Evolutionary conservation across 1,140 invertebrate genomes (phyloP).

Genomic region (Bombus pyrosoma): DNA sequence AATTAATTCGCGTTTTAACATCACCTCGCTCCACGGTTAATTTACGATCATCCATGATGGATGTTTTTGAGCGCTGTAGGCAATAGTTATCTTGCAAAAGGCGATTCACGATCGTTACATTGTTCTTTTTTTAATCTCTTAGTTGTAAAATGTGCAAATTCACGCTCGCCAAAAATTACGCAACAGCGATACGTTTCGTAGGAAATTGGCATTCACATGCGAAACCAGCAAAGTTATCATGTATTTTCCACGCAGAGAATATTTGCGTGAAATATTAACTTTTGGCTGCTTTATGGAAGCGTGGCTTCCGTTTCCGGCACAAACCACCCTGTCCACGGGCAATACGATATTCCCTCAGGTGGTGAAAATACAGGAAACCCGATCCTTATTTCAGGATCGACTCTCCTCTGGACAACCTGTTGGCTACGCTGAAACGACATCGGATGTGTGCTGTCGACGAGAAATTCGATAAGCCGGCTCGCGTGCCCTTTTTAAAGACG

Average conservation of each 20-base stretch:
- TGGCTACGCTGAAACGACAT: slow-evolving; percentile 37
- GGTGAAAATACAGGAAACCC: slow-evolving; percentile 35
- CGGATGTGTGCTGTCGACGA: background rate
- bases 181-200: background rate
- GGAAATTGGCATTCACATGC: background rate
- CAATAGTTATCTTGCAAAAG: background rate
- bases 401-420: slow-evolving; percentile 35
- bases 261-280: background rate
- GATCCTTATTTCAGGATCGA: slow-evolving; percentile 46
- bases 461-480: slow-evolving; percentile 45
- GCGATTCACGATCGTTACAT: background rate
- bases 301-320: slow-evolving; percentile 54
- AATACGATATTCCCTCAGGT: slow-evolving; percentile 48
- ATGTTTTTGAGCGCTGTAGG: background rate
- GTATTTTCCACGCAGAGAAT: background rate
- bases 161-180: background rate
- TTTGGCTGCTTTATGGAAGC: background rate
- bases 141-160: background rate
- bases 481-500: slow-evolving; percentile 35
- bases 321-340: slow-evolving; percentile 8
- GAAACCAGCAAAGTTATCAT: background rate
- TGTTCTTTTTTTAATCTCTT: background rate
- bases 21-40: background rate
- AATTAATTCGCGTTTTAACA: background rate
- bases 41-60: no score